Evolutionary conservation across 2,113 vertebrate genomes (phyloP), one percentile per base, ranked within the genome.

Genomic region (Actenoides hombroni): DNA sequence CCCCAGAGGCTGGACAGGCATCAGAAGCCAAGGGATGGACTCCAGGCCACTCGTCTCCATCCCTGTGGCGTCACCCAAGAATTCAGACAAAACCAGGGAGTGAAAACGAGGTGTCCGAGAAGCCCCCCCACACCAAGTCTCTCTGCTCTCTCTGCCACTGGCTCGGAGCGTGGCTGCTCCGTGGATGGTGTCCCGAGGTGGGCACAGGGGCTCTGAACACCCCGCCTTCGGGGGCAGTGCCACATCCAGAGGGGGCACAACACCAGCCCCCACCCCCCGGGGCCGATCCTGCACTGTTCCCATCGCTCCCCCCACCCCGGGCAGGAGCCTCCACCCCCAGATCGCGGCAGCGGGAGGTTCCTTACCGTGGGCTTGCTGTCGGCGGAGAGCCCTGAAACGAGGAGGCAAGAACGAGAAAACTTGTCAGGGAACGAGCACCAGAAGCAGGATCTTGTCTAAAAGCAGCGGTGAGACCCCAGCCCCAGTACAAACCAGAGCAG

Each of bases 291-390:
- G 48, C 48, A 48, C 48, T 10, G 10, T 21, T 48, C 11, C 48
- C 48, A 23, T 48, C 10, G 10, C 48, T 46, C 44, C 44, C 44
- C 44, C 44, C 44, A 46, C 44, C 25, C 49, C 23, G 6, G 49
- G 24, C 11, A 25, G 51, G 14, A 28, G 49, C 49, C 51, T 28
- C 25, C 49, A 13, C 12, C 49, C 24, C 11, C 23, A 26, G 24
- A 51, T 26, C 51, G 11, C 8, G 10, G 42, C 19, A 42, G n/a
- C 64, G 57, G 40, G 11, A 37, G 83, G n/a, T 75, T 74, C 24
- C 98, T 97, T 97, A 98, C 98, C 97, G 78, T 90, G 80, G 98
- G 96, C 60, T 98, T 98, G 87, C 82, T 84, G 60, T 97, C 98
- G 89, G 97, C 86, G 16, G 95, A 96, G 59, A 98, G 90, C 48